Evolutionary conservation across 2,113 vertebrate genomes (phyloP).

Genomic region (Anolis carolinensis): DNA sequence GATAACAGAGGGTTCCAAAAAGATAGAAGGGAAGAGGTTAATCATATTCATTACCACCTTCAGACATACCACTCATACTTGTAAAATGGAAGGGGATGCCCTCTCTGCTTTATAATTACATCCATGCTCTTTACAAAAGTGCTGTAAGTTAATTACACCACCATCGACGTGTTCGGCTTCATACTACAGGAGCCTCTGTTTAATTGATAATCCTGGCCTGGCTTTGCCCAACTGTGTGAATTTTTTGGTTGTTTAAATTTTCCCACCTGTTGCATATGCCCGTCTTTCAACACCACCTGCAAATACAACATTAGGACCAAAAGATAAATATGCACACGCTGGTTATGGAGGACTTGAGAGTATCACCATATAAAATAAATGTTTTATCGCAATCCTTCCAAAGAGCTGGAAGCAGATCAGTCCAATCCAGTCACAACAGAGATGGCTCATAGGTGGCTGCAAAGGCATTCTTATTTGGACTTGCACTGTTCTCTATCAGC

Average conservation of each 20-base stretch:
- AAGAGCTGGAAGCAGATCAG: slow-evolving; percentile 19
- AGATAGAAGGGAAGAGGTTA: neutral
- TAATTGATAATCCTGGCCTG: neutral
- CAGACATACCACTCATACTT: neutral
- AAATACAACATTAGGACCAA: neutral
- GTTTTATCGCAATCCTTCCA: neutral
- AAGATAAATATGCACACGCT: neutral
- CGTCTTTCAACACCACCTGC: neutral
- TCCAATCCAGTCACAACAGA: slow-evolving; percentile 29
- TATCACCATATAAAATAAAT: slow-evolving; percentile 11
- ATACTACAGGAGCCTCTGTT: neutral
- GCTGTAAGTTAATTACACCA: neutral
- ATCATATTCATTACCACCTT: neutral
- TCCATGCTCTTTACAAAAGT: neutral
- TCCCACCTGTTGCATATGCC: neutral
- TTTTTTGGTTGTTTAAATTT: slow-evolving; percentile 8
- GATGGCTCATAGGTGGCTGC: slow-evolving; percentile 46
- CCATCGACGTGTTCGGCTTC: neutral
- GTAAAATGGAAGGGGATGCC: neutral
- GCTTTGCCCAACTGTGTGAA: neutral
- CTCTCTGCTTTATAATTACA: neutral
- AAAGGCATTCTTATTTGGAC: slow-evolving; percentile 60
- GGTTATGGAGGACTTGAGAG: slow-evolving; percentile 25
- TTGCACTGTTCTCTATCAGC: slow-evolving; percentile 66
- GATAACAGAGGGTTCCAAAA: neutral